These are phyloP conservation scores for Orgyia antiqua DNA, from an alignment of 2,888 invertebrate species.

Conservation along the genomic window DNA sequence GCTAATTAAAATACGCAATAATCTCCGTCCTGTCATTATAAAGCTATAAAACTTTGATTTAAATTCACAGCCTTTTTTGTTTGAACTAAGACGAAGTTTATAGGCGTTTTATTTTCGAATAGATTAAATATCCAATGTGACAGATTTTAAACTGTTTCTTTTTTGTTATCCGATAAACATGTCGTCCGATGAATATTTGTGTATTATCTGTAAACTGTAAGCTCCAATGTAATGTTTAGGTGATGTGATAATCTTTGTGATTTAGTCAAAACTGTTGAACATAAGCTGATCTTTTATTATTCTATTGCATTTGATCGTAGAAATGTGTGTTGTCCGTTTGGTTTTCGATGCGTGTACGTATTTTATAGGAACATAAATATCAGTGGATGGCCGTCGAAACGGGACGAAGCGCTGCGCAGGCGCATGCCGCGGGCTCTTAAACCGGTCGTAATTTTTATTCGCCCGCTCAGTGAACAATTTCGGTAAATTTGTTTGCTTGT, in stretches of 20 bases:
- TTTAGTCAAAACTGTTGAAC: constrained; percentile 22
- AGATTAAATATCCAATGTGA: constrained; percentile 11
- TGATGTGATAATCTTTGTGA: constrained; percentile 23
- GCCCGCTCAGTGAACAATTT: constrained; percentile 59
- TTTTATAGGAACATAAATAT: constrained; percentile 71
- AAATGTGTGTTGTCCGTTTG: constrained; percentile 36
- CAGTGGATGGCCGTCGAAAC: constrained; percentile 37
- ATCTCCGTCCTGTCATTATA: constrained; percentile 23
- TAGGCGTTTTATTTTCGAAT: constrained; percentile 16
- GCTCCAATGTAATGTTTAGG: constrained; percentile 16
- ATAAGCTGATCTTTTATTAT: constrained; percentile 42
- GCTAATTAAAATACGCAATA: constrained; percentile 23
- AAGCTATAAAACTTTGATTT: constrained; percentile 23
- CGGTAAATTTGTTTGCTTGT: constrained; percentile 73
- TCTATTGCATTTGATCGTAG: constrained; percentile 55
- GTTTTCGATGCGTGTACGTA: constrained; percentile 50
- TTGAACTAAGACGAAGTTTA: constrained; percentile 13
- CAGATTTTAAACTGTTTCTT: constrained; percentile 17
- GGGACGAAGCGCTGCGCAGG: constrained; percentile 19
- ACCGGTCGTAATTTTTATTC: constrained; percentile 64
- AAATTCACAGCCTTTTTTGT: constrained; percentile 13
- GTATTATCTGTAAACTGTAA: constrained; percentile 20
- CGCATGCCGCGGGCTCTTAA: constrained; percentile 43
- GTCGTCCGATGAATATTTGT: constrained; percentile 9
- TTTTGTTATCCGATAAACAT: constrained; percentile 22